These are phyloP conservation scores for Crioceris asparagi DNA, from an alignment of 2,888 invertebrate genomes.

Conservation along the genomic window DNA sequence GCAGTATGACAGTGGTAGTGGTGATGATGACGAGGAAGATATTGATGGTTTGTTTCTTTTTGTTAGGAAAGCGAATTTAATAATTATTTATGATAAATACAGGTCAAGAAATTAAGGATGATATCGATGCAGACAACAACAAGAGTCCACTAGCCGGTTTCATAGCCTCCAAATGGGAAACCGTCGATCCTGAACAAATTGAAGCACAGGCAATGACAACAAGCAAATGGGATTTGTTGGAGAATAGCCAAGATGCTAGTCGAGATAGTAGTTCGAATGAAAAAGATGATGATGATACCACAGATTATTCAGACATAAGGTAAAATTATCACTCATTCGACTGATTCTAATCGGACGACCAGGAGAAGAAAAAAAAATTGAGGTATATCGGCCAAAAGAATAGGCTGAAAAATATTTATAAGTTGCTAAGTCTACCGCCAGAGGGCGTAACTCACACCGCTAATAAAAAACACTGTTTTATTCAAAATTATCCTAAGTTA, in stretches of 20 bases:
- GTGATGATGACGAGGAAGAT: slow-evolving; percentile 46
- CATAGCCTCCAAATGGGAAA: slow-evolving; percentile 94
- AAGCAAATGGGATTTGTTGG: slow-evolving; percentile 78
- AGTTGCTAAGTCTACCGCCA: no score
- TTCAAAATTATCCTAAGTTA: no score
- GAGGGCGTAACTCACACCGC: no score
- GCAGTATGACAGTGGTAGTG: slow-evolving; percentile 31
- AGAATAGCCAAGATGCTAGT: slow-evolving; percentile 38
- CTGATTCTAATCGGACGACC: no score
- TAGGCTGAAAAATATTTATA: no score
- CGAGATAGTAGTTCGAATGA: slow-evolving; percentile 34
- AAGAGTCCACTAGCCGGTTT: slow-evolving; percentile 52
- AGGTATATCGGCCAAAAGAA: no score
- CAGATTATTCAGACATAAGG: slow-evolving; percentile 36
- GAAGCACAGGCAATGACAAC: slow-evolving; percentile 78
- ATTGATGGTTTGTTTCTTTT: slow-evolving; percentile 47
- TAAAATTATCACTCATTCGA: no score
- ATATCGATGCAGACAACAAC: slow-evolving; percentile 23
- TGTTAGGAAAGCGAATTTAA: neutral
- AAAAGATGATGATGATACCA: slow-evolving; percentile 33
- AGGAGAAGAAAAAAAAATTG: no score
- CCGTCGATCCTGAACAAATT: slow-evolving; percentile 77
- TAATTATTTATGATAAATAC: slow-evolving; percentile 1
- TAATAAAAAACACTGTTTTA: no score
- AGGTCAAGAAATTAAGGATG: slow-evolving; percentile 31